Evolutionary conservation across 92 coral and sea anemone species (phyloP), one percentile per base, ranked within the genome.

Genomic region (Muricea muricata): DNA sequence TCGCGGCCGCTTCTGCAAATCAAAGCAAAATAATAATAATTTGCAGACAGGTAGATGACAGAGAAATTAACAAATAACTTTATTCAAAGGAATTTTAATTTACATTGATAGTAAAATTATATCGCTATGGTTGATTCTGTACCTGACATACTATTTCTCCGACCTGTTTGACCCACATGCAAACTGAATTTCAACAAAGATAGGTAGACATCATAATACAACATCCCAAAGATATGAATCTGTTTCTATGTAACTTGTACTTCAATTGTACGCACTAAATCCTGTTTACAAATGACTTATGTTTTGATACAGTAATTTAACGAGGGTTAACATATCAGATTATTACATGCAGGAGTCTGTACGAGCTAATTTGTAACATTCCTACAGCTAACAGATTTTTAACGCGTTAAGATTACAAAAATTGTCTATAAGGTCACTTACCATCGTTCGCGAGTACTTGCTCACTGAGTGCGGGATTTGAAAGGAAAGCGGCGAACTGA

Each of bases 341-440:
- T 7, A 48, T 2, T 52, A 52, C 21, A 52, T 18, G 23, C 26
- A 52, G 20, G 24, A 18, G 60, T 20, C 5, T 20, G 60, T 17
- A 7, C 60, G 1, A 25, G 21, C 26, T 13, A 52, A 52, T 52
- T 52, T 52, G 20, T 2, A 52, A 37, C 42, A 37, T 37, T 37
- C 42, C 42, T 9, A 37, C 42, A 37, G 0, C 24, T 52, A 52
- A 52, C 60, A 52, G 60, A 17, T 52, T 52, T 48, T 52, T 52
- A 9, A 17, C 10, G 26, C 26, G 26, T 28, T 13, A 46, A 54
- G 23, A 73, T 39, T 42, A 35, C 40, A 40, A 32, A 29, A n/a
- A n/a, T n/a, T n/a, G n/a, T n/a, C n/a, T n/a, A 37, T 52, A 31
- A 23, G 45, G 65, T 75, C 65, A 47, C 80, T 75, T 75, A 75